These are phyloP conservation scores for Rhynchopsitta pachyrhyncha DNA, from an alignment of 2,113 vertebrate genomes.

Conservation along the genomic window DNA sequence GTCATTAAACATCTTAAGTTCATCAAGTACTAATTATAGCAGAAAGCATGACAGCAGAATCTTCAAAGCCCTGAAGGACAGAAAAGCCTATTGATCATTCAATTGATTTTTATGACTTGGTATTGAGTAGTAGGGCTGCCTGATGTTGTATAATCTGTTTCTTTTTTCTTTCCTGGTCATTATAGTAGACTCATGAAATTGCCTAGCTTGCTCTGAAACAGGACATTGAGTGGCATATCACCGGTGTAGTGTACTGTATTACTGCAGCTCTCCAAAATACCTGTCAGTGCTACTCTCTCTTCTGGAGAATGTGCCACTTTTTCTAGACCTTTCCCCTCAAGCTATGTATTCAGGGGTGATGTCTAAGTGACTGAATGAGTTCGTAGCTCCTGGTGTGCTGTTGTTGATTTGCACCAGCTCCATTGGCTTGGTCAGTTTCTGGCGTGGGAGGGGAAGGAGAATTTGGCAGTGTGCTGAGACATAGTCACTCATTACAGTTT, in stretches of 20 bases:
- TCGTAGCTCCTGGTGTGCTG: background rate
- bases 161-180: background rate
- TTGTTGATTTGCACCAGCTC: background rate
- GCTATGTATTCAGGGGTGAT: background rate
- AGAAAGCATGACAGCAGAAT: conserved; percentile 37
- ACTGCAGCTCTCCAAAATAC: background rate
- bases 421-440: background rate
- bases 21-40: conserved; percentile 68
- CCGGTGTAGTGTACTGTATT: background rate
- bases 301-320: background rate
- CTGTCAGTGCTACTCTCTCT: background rate
- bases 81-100: conserved; percentile 60
- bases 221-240: background rate
- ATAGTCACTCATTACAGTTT: background rate
- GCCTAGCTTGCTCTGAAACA: background rate
- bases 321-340: background rate
- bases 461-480: background rate
- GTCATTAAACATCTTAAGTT: conserved; percentile 72
- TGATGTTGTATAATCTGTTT: background rate
- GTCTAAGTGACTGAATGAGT: background rate
- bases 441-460: background rate
- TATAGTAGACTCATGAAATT: background rate
- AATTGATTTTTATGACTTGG: conserved; percentile 52
- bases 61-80: conserved; percentile 40
- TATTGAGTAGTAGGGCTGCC: background rate